Conservation (phyloP, 53 echinoderm and acorn worm genomes). For the Stichopus horrens region DNA sequence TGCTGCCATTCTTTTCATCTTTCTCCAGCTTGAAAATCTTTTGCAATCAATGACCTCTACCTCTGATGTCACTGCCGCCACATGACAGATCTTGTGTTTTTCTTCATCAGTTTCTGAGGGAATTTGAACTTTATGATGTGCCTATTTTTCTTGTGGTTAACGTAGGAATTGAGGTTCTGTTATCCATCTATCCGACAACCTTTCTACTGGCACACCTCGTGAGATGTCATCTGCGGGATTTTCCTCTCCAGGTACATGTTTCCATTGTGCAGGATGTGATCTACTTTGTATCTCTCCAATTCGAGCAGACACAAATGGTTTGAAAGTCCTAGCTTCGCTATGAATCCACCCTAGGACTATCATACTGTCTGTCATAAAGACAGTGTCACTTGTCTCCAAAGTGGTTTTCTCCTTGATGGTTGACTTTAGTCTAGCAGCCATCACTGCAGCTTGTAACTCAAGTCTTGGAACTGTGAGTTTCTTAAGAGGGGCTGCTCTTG, state of each 20-base stretch:
- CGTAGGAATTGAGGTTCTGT: slow-evolving; percentile 52
- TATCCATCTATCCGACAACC: too few species aligned
- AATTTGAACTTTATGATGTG: slow-evolving; percentile 6
- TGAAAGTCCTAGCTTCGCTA: too few species aligned
- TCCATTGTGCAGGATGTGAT: too few species aligned
- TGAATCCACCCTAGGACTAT: too few species aligned
- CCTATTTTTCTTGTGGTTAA: slow-evolving; percentile 48
- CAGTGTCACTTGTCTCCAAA: too few species aligned
- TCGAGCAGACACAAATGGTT: too few species aligned
- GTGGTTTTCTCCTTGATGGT: slow-evolving; percentile 28
- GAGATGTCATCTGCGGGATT: too few species aligned
- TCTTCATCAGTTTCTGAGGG: slow-evolving; percentile 3
- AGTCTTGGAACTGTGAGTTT: slow-evolving; percentile 56
- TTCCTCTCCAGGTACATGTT: slow-evolving; percentile 51
- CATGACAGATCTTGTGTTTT: neutral
- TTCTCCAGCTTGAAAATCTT: slow-evolving; percentile 52
- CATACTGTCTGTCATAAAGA: too few species aligned
- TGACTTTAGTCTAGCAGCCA: slow-evolving; percentile 29
- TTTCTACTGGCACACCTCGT: too few species aligned
- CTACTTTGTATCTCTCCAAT: slow-evolving; percentile 14
- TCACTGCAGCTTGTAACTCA: slow-evolving; percentile 58
- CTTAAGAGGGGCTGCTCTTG: too few species aligned
- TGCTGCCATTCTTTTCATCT: slow-evolving; percentile 54
- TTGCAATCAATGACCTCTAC: slow-evolving; percentile 25
- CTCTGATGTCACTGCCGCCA: neutral